Evolutionary conservation across 2,113 vertebrate species (phyloP).

Genomic region (Hydropotes inermis): DNA sequence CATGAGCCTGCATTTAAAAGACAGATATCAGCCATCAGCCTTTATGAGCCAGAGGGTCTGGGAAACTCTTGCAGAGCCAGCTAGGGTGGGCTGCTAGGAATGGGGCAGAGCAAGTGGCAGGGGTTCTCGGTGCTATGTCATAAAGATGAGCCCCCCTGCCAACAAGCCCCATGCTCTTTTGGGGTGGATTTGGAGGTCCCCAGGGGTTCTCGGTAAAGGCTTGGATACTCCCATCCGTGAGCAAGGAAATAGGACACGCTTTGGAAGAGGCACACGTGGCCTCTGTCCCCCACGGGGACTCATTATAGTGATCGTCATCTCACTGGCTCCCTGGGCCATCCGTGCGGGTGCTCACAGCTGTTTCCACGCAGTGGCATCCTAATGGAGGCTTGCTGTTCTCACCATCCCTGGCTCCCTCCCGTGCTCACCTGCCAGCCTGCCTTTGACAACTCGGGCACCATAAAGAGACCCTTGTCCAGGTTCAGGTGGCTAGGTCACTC

Average conservation of each 20-base stretch:
- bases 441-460: neutral
- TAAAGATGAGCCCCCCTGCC: neutral
- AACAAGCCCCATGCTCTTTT: rapidly evolving
- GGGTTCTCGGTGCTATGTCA: neutral
- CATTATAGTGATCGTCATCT: neutral
- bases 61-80: neutral
- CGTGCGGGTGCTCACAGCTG: neutral
- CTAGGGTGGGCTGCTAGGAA: neutral
- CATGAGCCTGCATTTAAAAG: neutral
- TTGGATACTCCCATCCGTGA: neutral
- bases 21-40: neutral
- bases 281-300: neutral
- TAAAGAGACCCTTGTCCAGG: neutral
- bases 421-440: neutral
- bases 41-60: conserved; percentile 42
- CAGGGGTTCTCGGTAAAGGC: neutral
- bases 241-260: neutral
- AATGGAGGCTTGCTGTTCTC: neutral
- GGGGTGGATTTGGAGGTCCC: neutral
- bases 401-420: neutral
- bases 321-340: neutral
- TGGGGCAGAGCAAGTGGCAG: neutral
- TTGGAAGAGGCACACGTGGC: neutral
- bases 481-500: neutral
- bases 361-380: rapidly evolving